Percentiles rank a stretch among this genome's conserved stretches.
Conservation (phyloP, 2,888 invertebrate genomes). For the Plagodis pulveraria region DNA sequence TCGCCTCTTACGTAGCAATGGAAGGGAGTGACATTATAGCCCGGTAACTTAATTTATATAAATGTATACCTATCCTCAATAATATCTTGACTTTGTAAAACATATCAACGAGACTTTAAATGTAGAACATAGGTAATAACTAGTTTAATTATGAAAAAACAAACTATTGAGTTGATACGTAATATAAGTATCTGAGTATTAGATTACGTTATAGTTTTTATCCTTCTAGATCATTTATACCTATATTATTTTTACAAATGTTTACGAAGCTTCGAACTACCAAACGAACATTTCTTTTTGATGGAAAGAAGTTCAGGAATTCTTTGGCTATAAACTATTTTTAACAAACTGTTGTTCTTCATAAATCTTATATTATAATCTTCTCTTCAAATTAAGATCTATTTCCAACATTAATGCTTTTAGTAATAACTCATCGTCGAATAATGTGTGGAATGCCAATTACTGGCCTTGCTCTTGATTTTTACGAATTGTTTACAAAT, state of each 20-base stretch:
- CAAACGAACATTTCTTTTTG: not conserved
- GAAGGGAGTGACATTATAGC: too few relatives aligned
- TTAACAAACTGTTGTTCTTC: constrained; percentile 1
- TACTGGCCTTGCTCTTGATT: constrained; percentile 34
- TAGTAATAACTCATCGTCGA: constrained; percentile 24
- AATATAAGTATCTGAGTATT: too few relatives aligned
- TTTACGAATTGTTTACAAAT: constrained; percentile 31
- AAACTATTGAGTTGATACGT: too few relatives aligned
- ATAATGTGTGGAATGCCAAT: constrained; percentile 30
- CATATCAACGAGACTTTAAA: too few relatives aligned
- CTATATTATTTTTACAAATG: constrained; percentile 1
- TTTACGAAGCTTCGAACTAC: constrained; percentile 1
- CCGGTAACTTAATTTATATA: too few relatives aligned
- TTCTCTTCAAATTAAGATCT: constrained; percentile 10
- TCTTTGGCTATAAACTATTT: constrained; percentile 3
- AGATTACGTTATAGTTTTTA: not conserved
- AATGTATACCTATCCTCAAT: too few relatives aligned
- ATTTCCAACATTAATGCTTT: constrained; percentile 23
- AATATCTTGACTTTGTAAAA: too few relatives aligned
- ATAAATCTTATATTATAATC: constrained; percentile 6
- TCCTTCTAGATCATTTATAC: not conserved
- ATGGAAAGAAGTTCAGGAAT: constrained; percentile 2
- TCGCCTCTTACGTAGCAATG: too few relatives aligned
- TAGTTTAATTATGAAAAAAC: too few relatives aligned
- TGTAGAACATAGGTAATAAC: too few relatives aligned